These are phyloP conservation scores for Nettapus auritus DNA, from an alignment of 2,113 vertebrate species.

Conservation along the genomic window DNA sequence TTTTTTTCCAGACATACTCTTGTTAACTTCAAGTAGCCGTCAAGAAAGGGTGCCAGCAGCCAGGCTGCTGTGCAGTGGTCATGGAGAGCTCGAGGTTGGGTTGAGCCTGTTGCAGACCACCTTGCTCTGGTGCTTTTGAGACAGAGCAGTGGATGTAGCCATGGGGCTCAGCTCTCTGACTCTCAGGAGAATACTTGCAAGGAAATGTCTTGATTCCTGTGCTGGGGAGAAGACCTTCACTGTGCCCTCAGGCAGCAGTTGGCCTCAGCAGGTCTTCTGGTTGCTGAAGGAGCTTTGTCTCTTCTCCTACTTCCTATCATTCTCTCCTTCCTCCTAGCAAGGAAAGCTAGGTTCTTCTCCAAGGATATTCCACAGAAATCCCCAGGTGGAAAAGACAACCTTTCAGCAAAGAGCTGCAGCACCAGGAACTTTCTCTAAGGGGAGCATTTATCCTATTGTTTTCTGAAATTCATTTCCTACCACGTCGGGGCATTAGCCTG, in stretches of 20 bases:
- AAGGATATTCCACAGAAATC: not conserved
- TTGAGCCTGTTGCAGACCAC: too few relatives aligned
- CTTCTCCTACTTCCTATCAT: not conserved
- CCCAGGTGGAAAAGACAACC: not conserved
- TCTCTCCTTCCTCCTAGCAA: not conserved
- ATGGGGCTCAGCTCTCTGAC: not conserved
- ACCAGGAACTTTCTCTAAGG: not conserved
- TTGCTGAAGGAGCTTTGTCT: not conserved
- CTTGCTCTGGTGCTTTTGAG: not conserved
- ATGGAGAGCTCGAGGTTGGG: not conserved
- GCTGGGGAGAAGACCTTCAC: not conserved
- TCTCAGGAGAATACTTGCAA: not conserved
- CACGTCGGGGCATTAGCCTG: not conserved
- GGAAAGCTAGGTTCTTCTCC: not conserved
- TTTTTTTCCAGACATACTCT: not conserved
- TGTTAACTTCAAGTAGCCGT: not conserved
- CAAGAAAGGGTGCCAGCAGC: not conserved
- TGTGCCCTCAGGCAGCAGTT: not conserved
- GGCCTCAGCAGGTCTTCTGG: accelerated
- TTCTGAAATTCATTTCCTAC: constrained; percentile 15
- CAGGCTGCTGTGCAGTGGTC: not conserved
- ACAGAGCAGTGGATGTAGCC: not conserved
- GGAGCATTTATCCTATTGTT: not conserved
- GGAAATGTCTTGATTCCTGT: not conserved
- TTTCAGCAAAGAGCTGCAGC: not conserved